Evolutionary conservation across 1,140 invertebrate genomes (phyloP).

Genomic region (Hesperophylax magnus): DNA sequence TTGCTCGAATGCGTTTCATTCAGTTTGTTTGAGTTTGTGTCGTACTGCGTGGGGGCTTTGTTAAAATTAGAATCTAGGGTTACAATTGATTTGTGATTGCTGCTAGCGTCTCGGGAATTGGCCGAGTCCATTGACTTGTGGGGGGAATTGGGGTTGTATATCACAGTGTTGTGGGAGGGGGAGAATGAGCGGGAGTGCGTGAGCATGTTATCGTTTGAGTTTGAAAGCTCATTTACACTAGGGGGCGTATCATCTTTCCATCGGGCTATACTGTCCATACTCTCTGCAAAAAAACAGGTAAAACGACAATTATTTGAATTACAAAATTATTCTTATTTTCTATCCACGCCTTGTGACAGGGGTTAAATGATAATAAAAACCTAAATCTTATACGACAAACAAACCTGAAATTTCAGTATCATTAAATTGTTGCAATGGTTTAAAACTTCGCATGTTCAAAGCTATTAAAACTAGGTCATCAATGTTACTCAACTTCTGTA

Average conservation of each 20-base stretch:
- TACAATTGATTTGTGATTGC: constrained; percentile 63
- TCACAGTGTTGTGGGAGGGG: constrained; percentile 68
- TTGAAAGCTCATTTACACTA: constrained; percentile 63
- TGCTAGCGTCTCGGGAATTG: constrained; percentile 55
- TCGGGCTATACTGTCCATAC: constrained; percentile 68
- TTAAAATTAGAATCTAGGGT: constrained; percentile 54
- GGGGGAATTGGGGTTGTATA: constrained; percentile 62
- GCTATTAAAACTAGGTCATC: too few relatives aligned
- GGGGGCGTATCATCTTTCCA: constrained; percentile 71
- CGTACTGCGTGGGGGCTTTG: constrained; percentile 59
- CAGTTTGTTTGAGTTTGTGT: constrained; percentile 60
- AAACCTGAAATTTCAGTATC: too few relatives aligned
- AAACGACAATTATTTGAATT: not conserved
- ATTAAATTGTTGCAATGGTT: too few relatives aligned
- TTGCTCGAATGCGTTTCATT: constrained; percentile 59
- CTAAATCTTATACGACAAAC: too few relatives aligned
- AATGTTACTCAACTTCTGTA: too few relatives aligned
- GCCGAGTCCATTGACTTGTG: constrained; percentile 55
- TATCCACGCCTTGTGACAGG: too few relatives aligned
- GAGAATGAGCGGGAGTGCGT: constrained; percentile 61
- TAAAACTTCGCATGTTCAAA: too few relatives aligned
- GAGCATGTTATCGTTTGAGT: constrained; percentile 64
- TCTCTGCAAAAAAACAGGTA: constrained; percentile 61
- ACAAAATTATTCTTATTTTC: too few relatives aligned
- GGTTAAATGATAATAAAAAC: too few relatives aligned